phyloP scores from a whole-genome alignment of 2,113 vertebrate genomes.

The Coregonus clupeaformis region DNA sequence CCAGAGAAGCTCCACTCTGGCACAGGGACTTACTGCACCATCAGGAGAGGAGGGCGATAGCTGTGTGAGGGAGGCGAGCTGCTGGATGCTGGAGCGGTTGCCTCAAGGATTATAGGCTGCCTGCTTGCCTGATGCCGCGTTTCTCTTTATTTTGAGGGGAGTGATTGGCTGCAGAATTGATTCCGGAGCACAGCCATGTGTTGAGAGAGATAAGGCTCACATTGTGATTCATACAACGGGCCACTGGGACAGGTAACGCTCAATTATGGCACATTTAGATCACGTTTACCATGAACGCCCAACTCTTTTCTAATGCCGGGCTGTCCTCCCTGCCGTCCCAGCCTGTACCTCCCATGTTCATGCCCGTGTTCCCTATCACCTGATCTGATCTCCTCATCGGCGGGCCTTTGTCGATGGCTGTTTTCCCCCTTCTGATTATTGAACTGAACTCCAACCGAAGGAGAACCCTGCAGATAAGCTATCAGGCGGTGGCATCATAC shows the following conservation, averaged over 20 bases:
- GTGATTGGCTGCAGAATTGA: constrained; percentile 27
- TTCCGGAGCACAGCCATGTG: constrained; percentile 20
- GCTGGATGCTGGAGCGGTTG: too few species aligned
- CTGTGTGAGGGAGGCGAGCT: not conserved
- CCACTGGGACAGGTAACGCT: constrained; percentile 11
- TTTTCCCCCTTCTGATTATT: constrained; percentile 44
- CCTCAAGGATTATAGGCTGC: too few species aligned
- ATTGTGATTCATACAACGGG: not conserved
- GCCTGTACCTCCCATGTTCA: not conserved
- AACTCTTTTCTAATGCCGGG: constrained; percentile 3
- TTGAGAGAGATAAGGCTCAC: constrained; percentile 18
- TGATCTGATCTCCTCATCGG: constrained; percentile 45
- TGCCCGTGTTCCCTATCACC: not conserved
- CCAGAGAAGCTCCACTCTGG: constrained; percentile 37
- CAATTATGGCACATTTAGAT: constrained; percentile 18
- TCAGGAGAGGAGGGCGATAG: not conserved
- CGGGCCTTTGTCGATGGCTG: constrained; percentile 48
- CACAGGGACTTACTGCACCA: constrained; percentile 22
- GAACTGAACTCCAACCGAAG: constrained; percentile 50
- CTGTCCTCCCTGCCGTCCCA: not conserved
- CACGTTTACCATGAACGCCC: constrained; percentile 24
- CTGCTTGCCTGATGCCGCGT: too few species aligned
- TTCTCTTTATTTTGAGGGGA: not conserved
- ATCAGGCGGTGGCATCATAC: constrained; percentile 53
- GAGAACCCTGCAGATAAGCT: constrained; percentile 58